These are phyloP conservation scores for Caranx melampygus DNA, from an alignment of 2,113 vertebrate genomes.

Conservation along the genomic window DNA sequence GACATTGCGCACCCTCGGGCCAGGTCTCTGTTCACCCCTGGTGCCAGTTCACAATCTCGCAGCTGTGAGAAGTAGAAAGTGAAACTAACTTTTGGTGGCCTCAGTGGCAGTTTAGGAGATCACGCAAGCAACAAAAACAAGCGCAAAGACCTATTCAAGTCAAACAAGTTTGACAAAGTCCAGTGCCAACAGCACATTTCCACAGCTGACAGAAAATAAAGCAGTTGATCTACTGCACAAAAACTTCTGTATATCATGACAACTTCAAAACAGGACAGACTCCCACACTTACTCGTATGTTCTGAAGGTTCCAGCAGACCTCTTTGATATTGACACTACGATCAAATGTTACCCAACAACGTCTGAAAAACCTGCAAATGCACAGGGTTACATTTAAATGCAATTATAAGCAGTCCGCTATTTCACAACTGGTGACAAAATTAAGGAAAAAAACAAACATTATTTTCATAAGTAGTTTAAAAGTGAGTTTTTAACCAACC, in stretches of 20 bases:
- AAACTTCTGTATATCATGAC: neutral
- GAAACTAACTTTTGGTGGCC: slow-evolving; percentile 6
- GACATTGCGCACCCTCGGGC: slow-evolving; percentile 90
- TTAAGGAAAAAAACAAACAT: neutral
- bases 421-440: neutral
- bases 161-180: neutral
- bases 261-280: neutral
- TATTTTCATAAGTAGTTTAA: neutral
- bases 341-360: slow-evolving; percentile 94
- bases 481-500: slow-evolving; percentile 71
- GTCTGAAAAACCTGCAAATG: slow-evolving; percentile 88
- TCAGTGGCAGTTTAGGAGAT: neutral
- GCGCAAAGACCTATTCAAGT: neutral
- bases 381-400: neutral
- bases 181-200: neutral
- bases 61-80: slow-evolving; percentile 78
- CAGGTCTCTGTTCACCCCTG: slow-evolving; percentile 91
- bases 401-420: neutral
- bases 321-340: slow-evolving; percentile 94
- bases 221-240: neutral
- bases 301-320: slow-evolving; percentile 94
- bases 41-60: slow-evolving; percentile 92
- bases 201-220: neutral
- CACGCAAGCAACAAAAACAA: neutral
- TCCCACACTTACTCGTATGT: slow-evolving; percentile 87